These are phyloP conservation scores for Platycheirus albimanus DNA, from an alignment of 2,888 invertebrate genomes.

Conservation along the genomic window DNA sequence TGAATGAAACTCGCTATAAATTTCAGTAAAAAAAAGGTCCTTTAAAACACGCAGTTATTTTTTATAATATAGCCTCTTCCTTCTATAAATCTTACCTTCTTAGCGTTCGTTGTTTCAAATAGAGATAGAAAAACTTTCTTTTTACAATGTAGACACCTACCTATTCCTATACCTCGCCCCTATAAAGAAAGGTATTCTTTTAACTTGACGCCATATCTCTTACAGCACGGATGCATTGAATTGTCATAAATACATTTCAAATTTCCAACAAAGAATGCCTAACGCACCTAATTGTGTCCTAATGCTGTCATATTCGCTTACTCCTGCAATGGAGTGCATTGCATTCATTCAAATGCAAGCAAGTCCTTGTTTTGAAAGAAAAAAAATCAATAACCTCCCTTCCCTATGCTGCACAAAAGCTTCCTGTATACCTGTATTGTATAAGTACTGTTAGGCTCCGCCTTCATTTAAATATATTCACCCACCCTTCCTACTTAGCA, in stretches of 20 bases:
- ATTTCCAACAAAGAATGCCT: conserved; percentile 55
- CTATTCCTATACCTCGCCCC: not conserved
- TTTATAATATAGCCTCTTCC: too few species aligned
- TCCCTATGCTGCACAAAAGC: conserved; percentile 61
- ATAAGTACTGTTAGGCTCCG: conserved; percentile 16
- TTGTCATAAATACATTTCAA: conserved; percentile 57
- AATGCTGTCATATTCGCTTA: conserved; percentile 63
- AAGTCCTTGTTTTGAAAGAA: conserved; percentile 49
- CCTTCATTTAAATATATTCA: conserved; percentile 33
- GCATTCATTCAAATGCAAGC: conserved; percentile 50
- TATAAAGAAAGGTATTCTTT: not conserved
- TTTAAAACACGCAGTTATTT: too few species aligned
- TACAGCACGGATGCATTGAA: conserved; percentile 9
- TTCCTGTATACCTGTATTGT: conserved; percentile 17
- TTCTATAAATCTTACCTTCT: too few species aligned
- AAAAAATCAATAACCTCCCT: conserved; percentile 57
- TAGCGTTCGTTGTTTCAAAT: too few species aligned
- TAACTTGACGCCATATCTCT: not conserved
- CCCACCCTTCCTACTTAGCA: conserved; percentile 18
- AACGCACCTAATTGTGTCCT: conserved; percentile 65
- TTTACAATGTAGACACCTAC: too few species aligned
- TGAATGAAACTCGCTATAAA: too few species aligned
- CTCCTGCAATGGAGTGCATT: conserved; percentile 36
- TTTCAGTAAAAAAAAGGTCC: too few species aligned
- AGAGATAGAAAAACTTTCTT: too few species aligned